Percentiles rank a stretch among this genome's conserved stretches.
phyloP scores from a whole-genome alignment of 2,113 vertebrate species.

The Pseudonaja textilis region DNA sequence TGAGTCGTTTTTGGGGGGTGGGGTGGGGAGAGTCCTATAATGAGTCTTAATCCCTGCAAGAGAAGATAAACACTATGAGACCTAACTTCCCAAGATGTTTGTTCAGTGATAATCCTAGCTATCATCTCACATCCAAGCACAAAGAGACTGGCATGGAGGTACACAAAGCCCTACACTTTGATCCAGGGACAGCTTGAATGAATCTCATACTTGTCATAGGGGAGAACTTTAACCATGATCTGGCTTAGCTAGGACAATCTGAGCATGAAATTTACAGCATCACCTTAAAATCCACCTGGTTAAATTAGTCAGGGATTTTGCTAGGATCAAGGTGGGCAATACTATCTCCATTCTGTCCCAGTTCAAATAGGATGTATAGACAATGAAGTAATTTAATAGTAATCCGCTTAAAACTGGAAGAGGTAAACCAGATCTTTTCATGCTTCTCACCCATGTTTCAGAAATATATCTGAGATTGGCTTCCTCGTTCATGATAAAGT shows the following conservation, averaged over 20 bases:
- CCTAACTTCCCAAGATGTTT: background rate
- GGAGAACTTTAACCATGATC: background rate
- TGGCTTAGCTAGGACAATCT: background rate
- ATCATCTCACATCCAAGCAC: background rate
- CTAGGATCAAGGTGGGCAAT: background rate
- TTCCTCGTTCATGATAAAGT: background rate
- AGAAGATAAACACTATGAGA: background rate
- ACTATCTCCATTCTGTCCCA: background rate
- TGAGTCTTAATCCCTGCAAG: background rate
- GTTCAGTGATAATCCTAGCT: background rate
- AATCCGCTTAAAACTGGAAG: background rate
- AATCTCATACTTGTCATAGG: background rate
- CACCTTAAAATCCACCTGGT: background rate
- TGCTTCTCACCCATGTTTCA: background rate
- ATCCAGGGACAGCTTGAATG: background rate
- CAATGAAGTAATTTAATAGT: background rate
- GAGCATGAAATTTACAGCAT: background rate
- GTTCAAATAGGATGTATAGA: background rate
- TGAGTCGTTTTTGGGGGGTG: background rate
- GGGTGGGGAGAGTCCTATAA: background rate
- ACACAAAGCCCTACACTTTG: background rate
- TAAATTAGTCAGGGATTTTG: background rate
- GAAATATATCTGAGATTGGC: background rate
- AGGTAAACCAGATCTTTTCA: background rate
- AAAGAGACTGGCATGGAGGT: background rate